These are phyloP conservation scores for Balearica regulorum DNA, from an alignment of 2,797 vertebrate species.

Conservation along the genomic window DNA sequence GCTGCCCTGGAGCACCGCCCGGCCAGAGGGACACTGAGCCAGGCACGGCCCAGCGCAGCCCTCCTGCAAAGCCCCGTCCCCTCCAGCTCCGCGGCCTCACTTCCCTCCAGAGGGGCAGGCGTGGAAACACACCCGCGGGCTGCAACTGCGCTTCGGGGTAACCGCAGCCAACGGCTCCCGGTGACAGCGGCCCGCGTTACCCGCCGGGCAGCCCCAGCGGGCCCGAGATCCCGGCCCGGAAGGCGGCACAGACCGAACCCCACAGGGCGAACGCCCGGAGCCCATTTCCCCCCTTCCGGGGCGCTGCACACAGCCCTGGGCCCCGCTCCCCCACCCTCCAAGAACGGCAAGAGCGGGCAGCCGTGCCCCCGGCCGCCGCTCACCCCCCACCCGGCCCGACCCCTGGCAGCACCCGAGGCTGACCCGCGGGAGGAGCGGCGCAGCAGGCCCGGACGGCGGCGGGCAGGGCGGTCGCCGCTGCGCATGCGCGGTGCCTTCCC, in stretches of 20 bases:
- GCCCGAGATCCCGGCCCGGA: too few species aligned
- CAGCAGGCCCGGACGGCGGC: fast-evolving
- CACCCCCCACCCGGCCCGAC: not conserved
- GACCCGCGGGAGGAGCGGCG: not conserved
- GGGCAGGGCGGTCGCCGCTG: fast-evolving
- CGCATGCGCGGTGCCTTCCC: not conserved
- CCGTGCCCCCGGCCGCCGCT: not conserved
- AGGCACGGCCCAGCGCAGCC: not conserved
- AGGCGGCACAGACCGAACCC: not conserved
- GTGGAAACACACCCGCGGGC: not conserved
- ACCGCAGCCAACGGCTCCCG: not conserved
- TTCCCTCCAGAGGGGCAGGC: not conserved
- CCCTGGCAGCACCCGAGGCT: not conserved
- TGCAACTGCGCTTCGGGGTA: not conserved
- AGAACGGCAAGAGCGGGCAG: too few species aligned
- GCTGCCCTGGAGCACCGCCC: not conserved
- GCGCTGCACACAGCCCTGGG: not conserved
- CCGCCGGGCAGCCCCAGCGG: not conserved
- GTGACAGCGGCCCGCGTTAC: not conserved
- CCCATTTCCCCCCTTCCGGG: not conserved
- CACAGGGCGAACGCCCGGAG: not conserved
- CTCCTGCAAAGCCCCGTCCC: not conserved
- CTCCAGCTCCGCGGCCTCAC: not conserved
- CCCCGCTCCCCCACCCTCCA: too few species aligned
- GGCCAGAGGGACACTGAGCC: too few species aligned